These are phyloP conservation scores for Parnassius apollo DNA, from an alignment of 2,888 invertebrate genomes.

Conservation along the genomic window DNA sequence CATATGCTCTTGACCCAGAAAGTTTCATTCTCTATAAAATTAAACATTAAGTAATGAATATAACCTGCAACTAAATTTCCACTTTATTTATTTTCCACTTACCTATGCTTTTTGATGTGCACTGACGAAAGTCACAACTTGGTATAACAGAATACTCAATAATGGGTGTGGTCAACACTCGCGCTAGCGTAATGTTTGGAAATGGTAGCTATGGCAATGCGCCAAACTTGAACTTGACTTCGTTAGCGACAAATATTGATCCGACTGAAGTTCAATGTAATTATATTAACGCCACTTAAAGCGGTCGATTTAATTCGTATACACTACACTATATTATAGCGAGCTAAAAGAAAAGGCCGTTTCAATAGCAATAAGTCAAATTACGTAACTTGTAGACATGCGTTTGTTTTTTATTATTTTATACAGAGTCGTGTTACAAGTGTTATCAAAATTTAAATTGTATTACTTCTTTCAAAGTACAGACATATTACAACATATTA, in stretches of 20 bases:
- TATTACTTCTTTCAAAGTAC: conserved; percentile 36
- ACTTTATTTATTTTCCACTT: conserved; percentile 12
- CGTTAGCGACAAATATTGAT: conserved; percentile 45
- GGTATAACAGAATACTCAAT: not conserved
- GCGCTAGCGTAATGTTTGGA: conserved; percentile 31
- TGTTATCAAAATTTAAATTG: conserved; percentile 38
- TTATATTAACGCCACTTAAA: not conserved
- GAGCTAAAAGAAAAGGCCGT: conserved; percentile 16
- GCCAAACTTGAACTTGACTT: conserved; percentile 28
- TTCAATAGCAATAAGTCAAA: conserved; percentile 31
- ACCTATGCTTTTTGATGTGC: conserved; percentile 6
- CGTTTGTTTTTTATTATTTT: conserved; percentile 38
- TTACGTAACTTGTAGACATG: conserved; percentile 31
- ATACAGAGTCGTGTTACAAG: conserved; percentile 39
- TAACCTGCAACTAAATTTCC: not conserved
- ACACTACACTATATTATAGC: conserved; percentile 5
- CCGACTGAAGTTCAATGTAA: conserved; percentile 43
- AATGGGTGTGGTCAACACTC: conserved; percentile 12
- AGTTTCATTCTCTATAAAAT: conserved; percentile 48
- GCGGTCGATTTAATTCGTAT: not conserved
- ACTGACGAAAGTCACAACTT: not conserved
- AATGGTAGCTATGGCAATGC: conserved; percentile 59
- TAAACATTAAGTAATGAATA: no score
- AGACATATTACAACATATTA: conserved; percentile 39
- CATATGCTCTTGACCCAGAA: conserved; percentile 49